Conservation (phyloP, 2,113 vertebrate species). For the Engystomops pustulosus region DNA sequence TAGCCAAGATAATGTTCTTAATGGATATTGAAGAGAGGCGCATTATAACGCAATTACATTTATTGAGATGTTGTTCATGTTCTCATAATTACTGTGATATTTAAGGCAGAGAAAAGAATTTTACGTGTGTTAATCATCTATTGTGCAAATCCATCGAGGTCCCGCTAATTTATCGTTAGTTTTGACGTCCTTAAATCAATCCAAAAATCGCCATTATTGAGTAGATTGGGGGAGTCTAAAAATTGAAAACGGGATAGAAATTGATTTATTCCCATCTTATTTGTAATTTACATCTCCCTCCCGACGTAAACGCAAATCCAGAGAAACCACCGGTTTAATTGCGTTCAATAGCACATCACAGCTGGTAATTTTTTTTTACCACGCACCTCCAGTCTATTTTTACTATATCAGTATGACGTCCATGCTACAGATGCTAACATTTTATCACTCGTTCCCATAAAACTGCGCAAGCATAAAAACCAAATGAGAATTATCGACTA, state of each 20-base stretch:
- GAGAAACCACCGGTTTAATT: background rate
- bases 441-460: constrained; percentile 19
- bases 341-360: background rate
- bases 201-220: background rate
- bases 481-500: constrained; percentile 43
- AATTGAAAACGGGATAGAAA: background rate
- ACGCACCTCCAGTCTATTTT: background rate
- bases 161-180: background rate
- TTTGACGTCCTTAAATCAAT: background rate
- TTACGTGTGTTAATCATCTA: background rate
- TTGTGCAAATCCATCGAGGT: background rate
- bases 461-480: constrained; percentile 8
- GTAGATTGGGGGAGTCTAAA: background rate
- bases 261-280: background rate
- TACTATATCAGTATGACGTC: background rate
- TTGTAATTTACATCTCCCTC: background rate
- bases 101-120: constrained; percentile 17
- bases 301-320: background rate
- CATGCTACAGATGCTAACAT: constrained; percentile 6
- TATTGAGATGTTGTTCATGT: constrained; percentile 30
- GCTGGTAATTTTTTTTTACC: background rate
- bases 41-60: constrained; percentile 36
- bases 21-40: constrained; percentile 9
- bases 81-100: constrained; percentile 12
- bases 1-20: constrained; percentile 15